Percentiles rank a stretch among this genome's conserved stretches.
Evolutionary conservation across 2,888 invertebrate genomes (phyloP).

Genomic region (Parascotia fuliginaria): DNA sequence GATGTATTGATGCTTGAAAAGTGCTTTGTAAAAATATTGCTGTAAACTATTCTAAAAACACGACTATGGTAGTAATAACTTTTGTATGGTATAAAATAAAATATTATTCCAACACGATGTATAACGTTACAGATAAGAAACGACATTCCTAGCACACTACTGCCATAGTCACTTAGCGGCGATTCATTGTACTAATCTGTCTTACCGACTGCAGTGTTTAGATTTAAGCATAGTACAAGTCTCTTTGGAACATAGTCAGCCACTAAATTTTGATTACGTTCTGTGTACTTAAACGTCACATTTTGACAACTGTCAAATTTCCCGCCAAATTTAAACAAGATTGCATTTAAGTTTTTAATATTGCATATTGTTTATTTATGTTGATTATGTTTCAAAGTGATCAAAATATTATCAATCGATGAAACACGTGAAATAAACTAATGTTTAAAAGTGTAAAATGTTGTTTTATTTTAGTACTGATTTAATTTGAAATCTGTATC

Average conservation of each 20-base stretch:
- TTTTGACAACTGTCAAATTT: neutral
- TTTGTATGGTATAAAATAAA: slow-evolving; percentile 10
- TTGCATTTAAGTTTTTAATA: too few relatives aligned
- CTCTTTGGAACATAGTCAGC: too few relatives aligned
- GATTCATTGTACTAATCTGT: slow-evolving; percentile 24
- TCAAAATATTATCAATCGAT: slow-evolving; percentile 2
- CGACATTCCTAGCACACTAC: slow-evolving; percentile 29
- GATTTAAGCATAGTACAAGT: too few relatives aligned
- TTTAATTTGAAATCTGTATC: too few relatives aligned
- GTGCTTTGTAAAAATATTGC: slow-evolving; percentile 22
- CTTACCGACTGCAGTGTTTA: slow-evolving; percentile 40
- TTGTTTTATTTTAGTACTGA: slow-evolving; percentile 13
- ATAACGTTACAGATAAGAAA: neutral
- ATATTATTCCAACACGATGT: slow-evolving; percentile 3
- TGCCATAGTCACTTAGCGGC: slow-evolving; percentile 39
- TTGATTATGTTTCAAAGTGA: neutral
- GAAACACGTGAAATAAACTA: slow-evolving; percentile 6
- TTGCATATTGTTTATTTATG: neutral
- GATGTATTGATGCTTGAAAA: slow-evolving; percentile 13
- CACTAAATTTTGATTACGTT: neutral
- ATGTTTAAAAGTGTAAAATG: slow-evolving; percentile 6
- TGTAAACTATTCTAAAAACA: slow-evolving; percentile 9
- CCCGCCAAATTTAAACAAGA: too few relatives aligned
- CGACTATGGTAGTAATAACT: slow-evolving; percentile 37
- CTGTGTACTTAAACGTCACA: neutral